Base-by-base conservation (phyloP, 1,140 invertebrate species). In the Lepidostoma basale region DNA sequence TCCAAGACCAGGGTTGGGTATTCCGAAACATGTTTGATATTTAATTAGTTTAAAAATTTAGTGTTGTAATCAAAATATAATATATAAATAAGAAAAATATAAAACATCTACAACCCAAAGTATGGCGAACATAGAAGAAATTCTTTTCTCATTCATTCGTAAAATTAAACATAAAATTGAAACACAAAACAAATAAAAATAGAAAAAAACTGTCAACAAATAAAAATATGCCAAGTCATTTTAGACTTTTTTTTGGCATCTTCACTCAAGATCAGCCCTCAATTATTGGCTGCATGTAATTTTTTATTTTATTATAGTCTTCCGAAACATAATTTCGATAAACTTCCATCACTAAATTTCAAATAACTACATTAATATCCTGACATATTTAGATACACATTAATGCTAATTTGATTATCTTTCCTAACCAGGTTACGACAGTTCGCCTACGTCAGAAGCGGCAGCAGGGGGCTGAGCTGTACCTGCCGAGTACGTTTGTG, bases 401-500 rank as follows among this genome's bases (percentile, higher is more conserved):
- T 44, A 18, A 9, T 6, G 16, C 42, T 12, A 12, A 44, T 9
- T 44, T 5, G n/a, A n/a, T n/a, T 44, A 8, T 18, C 4, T 44
- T 44, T 44, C 16, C 42, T 9, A 9, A 9, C 16, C 62, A 66
- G 64, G 28, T 26, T 10, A 66, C 56, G 28, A 68, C 25, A 40
- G 59, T 59, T 73, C 82, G 86, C 68, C 83, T 83, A 47, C 79
- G 90, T 75, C 89, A 89, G 75, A 90, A 90, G 78, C 79, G 90
- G 77, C 89, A 92, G 74, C 86, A 90, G 77, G 89, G 89, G 16
- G 88, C 84, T 0, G 81, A 90, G 49, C 81, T 90, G 62, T 91
- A 88, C 75, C 78, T 90, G 52, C 84, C 90, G 0, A 84, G 81
- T 2, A 89, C 85, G 66, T 91, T 85, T 64, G 85, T 92, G 23